A percentile compares a stretch with the other conserved stretches of the same genome.
Evolutionary conservation across 2,113 vertebrate species (phyloP).

Genomic region (Gallinago media): DNA sequence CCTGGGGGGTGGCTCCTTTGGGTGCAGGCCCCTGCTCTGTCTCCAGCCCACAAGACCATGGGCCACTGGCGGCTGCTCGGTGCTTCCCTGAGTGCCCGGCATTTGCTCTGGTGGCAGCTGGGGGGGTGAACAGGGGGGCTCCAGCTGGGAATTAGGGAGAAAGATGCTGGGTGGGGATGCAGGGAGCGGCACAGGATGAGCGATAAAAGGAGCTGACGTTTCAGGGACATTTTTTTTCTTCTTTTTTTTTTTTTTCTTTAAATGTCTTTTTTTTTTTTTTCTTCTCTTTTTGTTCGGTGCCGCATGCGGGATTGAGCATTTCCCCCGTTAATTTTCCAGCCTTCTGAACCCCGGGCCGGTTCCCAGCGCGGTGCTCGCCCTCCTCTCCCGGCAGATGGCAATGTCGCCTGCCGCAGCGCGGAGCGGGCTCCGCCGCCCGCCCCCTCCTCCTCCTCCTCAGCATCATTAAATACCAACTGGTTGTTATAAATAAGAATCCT

Average conservation of each 20-base stretch:
- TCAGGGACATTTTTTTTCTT: not conserved
- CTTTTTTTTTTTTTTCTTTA: not conserved
- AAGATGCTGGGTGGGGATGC: not conserved
- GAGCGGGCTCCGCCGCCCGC: not conserved
- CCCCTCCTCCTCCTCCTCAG: conserved; percentile 10
- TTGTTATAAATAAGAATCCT: conserved; percentile 77
- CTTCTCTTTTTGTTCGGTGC: not conserved
- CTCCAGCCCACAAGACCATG: not conserved
- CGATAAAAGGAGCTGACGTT: not conserved
- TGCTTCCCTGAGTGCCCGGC: not conserved
- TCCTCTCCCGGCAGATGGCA: conserved; percentile 74
- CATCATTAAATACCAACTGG: conserved; percentile 72
- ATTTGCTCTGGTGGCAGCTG: not conserved
- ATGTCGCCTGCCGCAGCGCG: conserved; percentile 50
- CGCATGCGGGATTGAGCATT: not conserved
- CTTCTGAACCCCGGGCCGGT: not conserved
- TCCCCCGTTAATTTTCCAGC: not conserved
- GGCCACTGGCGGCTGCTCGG: not conserved
- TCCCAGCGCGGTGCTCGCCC: not conserved
- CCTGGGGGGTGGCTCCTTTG: not conserved
- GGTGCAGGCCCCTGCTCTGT: not conserved
- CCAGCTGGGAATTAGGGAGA: conserved; percentile 8
- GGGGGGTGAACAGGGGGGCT: not conserved
- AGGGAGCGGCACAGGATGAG: not conserved
- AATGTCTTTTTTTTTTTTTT: not conserved